phyloP scores from a whole-genome alignment of 1,140 invertebrate species.

The Pseudoatta argentina region DNA sequence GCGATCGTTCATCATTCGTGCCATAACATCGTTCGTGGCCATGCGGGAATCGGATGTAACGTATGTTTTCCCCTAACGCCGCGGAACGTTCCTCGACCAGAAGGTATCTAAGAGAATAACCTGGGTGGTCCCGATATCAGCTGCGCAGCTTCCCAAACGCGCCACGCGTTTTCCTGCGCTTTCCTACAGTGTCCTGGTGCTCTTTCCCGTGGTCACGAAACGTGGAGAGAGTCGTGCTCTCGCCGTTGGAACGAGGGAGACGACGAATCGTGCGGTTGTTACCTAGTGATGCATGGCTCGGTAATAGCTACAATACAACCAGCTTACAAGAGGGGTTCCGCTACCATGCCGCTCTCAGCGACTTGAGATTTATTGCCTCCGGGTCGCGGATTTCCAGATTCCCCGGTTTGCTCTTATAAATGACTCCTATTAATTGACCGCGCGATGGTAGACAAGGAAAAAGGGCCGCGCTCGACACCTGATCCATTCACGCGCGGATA shows the following conservation, averaged over 20 bases:
- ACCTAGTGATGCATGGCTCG: slow-evolving; percentile 86
- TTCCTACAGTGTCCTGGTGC: slow-evolving; percentile 70
- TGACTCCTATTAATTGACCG: slow-evolving; percentile 86
- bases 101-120: slow-evolving; percentile 73
- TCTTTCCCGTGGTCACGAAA: slow-evolving; percentile 67
- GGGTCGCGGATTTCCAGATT: slow-evolving; percentile 85
- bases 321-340: slow-evolving; percentile 85
- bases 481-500: slow-evolving; percentile 45
- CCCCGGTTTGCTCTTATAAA: slow-evolving; percentile 86
- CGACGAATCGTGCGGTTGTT: slow-evolving; percentile 81
- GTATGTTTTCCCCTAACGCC: slow-evolving; percentile 72
- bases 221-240: slow-evolving; percentile 32
- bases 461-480: slow-evolving; percentile 56
- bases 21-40: slow-evolving; percentile 48
- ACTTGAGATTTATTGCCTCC: slow-evolving; percentile 86
- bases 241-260: slow-evolving; percentile 64
- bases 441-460: slow-evolving; percentile 72
- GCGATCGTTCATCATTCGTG: slow-evolving; percentile 33
- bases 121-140: slow-evolving; percentile 86
- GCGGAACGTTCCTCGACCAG: slow-evolving; percentile 40
- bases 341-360: slow-evolving; percentile 78
- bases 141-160: slow-evolving; percentile 83
- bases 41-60: slow-evolving; percentile 66
- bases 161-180: slow-evolving; percentile 70
- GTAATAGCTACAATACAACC: slow-evolving; percentile 87